Evolutionary conservation across 2,113 vertebrate species (phyloP), one percentile per base, ranked within the genome.

Genomic region (Caranx melampygus): DNA sequence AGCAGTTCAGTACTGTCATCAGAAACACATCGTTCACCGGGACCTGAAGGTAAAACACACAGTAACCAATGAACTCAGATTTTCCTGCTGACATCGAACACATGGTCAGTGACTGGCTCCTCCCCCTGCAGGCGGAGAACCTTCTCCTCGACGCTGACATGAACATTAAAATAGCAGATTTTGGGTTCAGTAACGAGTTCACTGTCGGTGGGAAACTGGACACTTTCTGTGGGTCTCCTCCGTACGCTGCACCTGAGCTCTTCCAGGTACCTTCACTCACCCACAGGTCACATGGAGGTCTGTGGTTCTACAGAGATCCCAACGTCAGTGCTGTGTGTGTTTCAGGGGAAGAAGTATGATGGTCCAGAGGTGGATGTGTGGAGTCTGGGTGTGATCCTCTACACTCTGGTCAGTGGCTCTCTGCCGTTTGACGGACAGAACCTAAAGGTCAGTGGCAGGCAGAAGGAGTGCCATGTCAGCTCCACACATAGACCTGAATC

Each of bases 111-210:
- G 10, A 6, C 26, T 33, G 57, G 31, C 18, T 33, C 6, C 20
- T 74, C 52, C 42, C 37, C 54, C 57, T 26, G 33, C 91, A 98
- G 97, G 97, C 97, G 76, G 97, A 98, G 94, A 97, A 98, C 92
- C 95, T 98, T 89, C 95, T 98, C 31, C 95, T 98, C 82, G 97
- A 97, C 84, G 95, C 95, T 63, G 96, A 97, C 63, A 97, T 98
- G 97, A 98, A 98, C 88, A 98, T 98, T 85, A 98, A 98, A 94
- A 97, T 98, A 52, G 97, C 97, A 61, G 97, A 97, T 88, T 98
- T 97, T 91, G 97, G 97, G 74, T 97, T 98, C 95, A 98, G 97
- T 88, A 97, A 97, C 0, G 97, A 97, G 91, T 98, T 98, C 91
- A 98, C 95, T 0, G 90, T 97, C 0, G 96, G 97, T 71, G 97